Evolutionary conservation across 92 coral and sea anemone genomes (phyloP).

Genomic region (Zoanthus solanderi): DNA sequence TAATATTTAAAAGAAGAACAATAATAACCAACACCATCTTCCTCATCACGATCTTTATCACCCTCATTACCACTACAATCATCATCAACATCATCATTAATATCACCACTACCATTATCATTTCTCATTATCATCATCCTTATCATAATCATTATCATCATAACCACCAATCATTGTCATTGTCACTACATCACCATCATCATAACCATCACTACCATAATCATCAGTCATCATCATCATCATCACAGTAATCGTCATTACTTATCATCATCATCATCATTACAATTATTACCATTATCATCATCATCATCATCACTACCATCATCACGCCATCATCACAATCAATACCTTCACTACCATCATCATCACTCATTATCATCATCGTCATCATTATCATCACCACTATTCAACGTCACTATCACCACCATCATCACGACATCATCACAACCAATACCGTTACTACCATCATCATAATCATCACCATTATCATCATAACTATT

Average conservation of each 20-base stretch:
- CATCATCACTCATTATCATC: too few relatives aligned
- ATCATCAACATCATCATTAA: background rate
- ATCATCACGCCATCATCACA: background rate
- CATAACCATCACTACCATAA: background rate
- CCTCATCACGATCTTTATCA: background rate
- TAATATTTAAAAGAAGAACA: too few relatives aligned
- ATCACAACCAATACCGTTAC: background rate
- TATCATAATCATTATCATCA: background rate
- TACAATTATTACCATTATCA: too few relatives aligned
- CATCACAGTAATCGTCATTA: too few relatives aligned
- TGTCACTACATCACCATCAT: background rate
- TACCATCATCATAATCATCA: background rate
- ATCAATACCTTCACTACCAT: too few relatives aligned
- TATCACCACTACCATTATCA: background rate
- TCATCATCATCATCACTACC: too few relatives aligned
- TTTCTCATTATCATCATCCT: background rate
- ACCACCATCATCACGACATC: background rate
- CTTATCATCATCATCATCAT: too few relatives aligned
- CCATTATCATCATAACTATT: background rate
- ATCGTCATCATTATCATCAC: background rate
- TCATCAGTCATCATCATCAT: too few relatives aligned
- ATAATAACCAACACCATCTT: background rate
- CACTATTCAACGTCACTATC: background rate
- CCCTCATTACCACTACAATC: background rate
- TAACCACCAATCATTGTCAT: background rate